phyloP scores from a whole-genome alignment of 1,140 invertebrate genomes.

The Aphaenogaster ashmeadi region DNA sequence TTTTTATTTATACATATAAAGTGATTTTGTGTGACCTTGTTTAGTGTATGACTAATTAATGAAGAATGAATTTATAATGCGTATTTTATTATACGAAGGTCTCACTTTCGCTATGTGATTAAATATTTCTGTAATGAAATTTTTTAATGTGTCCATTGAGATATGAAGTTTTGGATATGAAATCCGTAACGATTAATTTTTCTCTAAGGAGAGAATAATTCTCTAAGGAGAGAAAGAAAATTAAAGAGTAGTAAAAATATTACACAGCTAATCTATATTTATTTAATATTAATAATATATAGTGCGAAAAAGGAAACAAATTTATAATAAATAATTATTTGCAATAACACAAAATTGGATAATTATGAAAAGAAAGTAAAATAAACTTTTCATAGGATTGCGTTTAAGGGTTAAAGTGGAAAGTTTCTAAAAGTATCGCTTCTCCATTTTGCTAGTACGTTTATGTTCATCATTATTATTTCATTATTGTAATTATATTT shows the following conservation, averaged over 20 bases:
- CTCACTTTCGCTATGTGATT: background rate
- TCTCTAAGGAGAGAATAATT: background rate
- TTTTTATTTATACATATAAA: background rate
- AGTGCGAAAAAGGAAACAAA: background rate
- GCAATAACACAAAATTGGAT: background rate
- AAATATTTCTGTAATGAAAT: background rate
- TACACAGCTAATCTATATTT: background rate
- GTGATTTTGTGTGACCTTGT: background rate
- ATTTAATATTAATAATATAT: background rate
- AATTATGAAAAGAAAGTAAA: constrained; percentile 8
- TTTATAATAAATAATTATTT: background rate
- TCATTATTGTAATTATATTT: constrained; percentile 11
- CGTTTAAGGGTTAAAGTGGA: background rate
- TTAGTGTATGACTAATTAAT: constrained; percentile 16
- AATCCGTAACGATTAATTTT: background rate
- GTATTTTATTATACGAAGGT: background rate
- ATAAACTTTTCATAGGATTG: constrained; percentile 4
- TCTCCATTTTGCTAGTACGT: background rate
- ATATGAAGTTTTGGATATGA: background rate
- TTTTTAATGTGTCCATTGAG: background rate
- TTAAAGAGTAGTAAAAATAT: background rate
- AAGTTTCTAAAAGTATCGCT: background rate
- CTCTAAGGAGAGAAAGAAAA: background rate
- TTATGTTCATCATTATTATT: background rate
- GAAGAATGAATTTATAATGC: background rate